Base-by-base conservation (phyloP, 1,140 invertebrate genomes). In the Melitaea cinxia region DNA sequence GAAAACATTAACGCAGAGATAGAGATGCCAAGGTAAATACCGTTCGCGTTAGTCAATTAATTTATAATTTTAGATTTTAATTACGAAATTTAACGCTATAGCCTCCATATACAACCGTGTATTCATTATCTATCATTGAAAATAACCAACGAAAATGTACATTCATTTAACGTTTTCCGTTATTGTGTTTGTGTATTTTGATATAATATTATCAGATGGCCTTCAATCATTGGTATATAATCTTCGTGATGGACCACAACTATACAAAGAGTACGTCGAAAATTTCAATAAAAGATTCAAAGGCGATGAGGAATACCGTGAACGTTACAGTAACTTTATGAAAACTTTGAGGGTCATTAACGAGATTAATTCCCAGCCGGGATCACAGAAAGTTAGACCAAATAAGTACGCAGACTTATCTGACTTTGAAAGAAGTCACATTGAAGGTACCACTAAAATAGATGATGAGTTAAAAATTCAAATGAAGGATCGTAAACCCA, bases 381-480 rank as follows among this genome's bases (percentile, higher is more conserved):
- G 58, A 35, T 60, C 65, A 9, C 57, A 75, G 15, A 71, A 73
- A 68, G 70, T 72, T 50, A 65, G 60, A 21, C 66, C 50, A 9
- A 75, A 78, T 70, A 19, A 61, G n/a, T 73, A 69, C 23, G 73
- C 73, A 1, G 75, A 78, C 52, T 54, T 67, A 52, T 65, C 58
- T 23, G 64, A 63, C 7, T 57, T 64, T n/a, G 64, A 60, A 14
- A 63, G 59, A 24, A 68, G 55, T 55, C 53, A 26, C n/a, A 17
- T 21, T 7, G 28, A 65, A 62, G 28, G 62, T 26, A 42, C 52
- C 5, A 60, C 35, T 1, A 77, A 67, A 58, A 65, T 72, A 14
- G 72, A 77, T 57, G 45, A 53, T 0, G 68, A 77, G n/a, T 68
- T 77, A 14, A 67, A 64, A 58, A 9, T 66, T 15, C 53, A 62